phyloP scores from a whole-genome alignment of 37 sponge, comb jelly and placozoan species.

The Crambe crambe region DNA sequence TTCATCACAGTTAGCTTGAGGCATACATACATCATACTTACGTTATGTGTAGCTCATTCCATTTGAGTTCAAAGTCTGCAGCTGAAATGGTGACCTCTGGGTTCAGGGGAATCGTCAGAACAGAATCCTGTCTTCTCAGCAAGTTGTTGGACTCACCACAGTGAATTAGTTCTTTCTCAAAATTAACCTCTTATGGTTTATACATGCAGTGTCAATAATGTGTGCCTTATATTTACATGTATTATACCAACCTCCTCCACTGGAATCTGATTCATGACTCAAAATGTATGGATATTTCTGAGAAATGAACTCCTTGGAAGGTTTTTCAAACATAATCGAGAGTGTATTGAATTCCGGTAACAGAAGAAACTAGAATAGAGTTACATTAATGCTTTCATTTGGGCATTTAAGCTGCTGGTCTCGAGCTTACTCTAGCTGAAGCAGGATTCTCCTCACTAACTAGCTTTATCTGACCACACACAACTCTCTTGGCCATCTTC shows the following conservation, averaged over 20 bases:
- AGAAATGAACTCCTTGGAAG: constrained; percentile 64
- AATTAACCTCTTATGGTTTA: background rate
- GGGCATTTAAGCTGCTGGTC: background rate
- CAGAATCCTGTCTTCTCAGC: background rate
- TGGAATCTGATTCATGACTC: background rate
- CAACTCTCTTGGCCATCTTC: constrained; percentile 69
- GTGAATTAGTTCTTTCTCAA: background rate
- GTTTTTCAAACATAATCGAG: constrained; percentile 76
- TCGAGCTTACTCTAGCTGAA: background rate
- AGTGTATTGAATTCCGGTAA: constrained; percentile 90
- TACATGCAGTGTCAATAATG: background rate
- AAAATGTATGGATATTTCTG: constrained; percentile 75
- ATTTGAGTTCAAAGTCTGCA: constrained; percentile 80
- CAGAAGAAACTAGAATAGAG: constrained; percentile 48
- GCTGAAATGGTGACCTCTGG: constrained; percentile 61
- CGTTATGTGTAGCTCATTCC: constrained; percentile 54
- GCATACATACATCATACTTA: constrained; percentile 8
- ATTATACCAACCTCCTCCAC: constrained; percentile 13
- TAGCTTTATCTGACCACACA: constrained; percentile 55
- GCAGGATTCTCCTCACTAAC: constrained; percentile 42
- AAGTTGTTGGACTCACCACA: background rate
- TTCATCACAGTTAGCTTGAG: background rate
- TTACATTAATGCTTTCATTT: background rate
- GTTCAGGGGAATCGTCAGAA: constrained; percentile 63
- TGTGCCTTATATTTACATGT: background rate